A percentile compares a stretch with the other conserved stretches of the same genome.
phyloP scores from a whole-genome alignment of 2,113 vertebrate species.

The Tetraodon nigroviridis region DNA sequence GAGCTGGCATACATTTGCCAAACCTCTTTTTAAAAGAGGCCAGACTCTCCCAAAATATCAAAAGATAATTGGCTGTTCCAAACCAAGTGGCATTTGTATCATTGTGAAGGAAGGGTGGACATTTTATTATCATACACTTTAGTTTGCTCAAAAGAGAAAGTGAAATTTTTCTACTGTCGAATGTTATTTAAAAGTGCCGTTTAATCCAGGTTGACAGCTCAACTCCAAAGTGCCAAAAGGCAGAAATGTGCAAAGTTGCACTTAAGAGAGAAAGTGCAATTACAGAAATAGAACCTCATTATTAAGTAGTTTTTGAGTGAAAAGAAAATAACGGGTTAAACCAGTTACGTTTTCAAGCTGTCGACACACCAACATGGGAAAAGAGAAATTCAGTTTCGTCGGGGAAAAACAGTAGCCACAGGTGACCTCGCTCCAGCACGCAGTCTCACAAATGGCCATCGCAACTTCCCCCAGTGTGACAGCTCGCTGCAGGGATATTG shows the following conservation, averaged over 20 bases:
- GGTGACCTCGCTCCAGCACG: background rate
- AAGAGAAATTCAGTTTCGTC: background rate
- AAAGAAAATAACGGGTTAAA: too few relatives aligned
- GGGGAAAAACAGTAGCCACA: background rate
- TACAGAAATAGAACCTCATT: too few relatives aligned
- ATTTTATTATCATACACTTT: background rate
- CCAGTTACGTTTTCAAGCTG: background rate
- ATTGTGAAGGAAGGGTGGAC: background rate
- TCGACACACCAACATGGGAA: background rate
- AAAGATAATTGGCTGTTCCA: background rate
- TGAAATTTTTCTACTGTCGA: background rate
- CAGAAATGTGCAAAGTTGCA: too few relatives aligned
- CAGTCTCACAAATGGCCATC: background rate
- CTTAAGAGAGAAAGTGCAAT: too few relatives aligned
- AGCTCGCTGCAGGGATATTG: background rate
- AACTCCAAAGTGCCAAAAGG: too few relatives aligned
- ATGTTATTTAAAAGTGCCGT: background rate
- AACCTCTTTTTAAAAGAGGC: constrained; percentile 21
- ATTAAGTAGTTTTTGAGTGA: too few relatives aligned
- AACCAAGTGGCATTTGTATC: background rate
- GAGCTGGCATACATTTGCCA: constrained; percentile 24
- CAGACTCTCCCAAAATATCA: background rate
- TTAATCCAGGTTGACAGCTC: too few relatives aligned
- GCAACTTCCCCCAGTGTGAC: background rate
- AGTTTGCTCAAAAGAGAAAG: background rate